Conservation (phyloP, 2,797 vertebrate genomes). For the Micropoecilia bifurca region DNA sequence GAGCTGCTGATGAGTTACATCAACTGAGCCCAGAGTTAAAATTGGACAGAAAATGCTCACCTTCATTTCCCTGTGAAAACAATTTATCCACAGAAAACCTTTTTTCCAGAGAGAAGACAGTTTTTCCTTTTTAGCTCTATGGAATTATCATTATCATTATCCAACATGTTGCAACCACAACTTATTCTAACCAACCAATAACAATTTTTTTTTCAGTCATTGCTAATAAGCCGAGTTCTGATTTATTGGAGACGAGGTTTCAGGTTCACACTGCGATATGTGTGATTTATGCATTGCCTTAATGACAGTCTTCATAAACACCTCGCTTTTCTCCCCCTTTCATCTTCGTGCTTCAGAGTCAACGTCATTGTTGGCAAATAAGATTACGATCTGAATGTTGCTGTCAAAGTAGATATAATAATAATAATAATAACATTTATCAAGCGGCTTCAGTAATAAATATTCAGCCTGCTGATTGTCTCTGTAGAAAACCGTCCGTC, state of each 20-base stretch:
- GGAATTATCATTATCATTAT: slow-evolving; percentile 50
- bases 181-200: slow-evolving; percentile 52
- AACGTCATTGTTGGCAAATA: slow-evolving; percentile 51
- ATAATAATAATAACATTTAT: slow-evolving; percentile 62
- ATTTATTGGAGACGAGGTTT: slow-evolving; percentile 57
- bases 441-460: slow-evolving; percentile 56
- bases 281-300: slow-evolving; percentile 70
- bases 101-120: slow-evolving; percentile 31
- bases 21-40: not conserved
- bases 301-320: slow-evolving; percentile 58
- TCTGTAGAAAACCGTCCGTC: slow-evolving; percentile 33
- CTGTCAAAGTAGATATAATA: slow-evolving; percentile 45
- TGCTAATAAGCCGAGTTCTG: slow-evolving; percentile 40
- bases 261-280: slow-evolving; percentile 35
- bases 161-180: slow-evolving; percentile 37
- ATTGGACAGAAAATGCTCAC: not conserved
- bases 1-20: not conserved
- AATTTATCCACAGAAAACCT: slow-evolving; percentile 12
- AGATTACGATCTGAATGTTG: slow-evolving; percentile 43
- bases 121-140: slow-evolving; percentile 26
- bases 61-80: not conserved
- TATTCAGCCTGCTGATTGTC: slow-evolving; percentile 43
- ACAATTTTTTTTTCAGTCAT: slow-evolving; percentile 54
- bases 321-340: slow-evolving; percentile 46
- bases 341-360: slow-evolving; percentile 46